phyloP scores from a whole-genome alignment of 2,888 invertebrate genomes.

The Zhuqinia jingwanae region DNA sequence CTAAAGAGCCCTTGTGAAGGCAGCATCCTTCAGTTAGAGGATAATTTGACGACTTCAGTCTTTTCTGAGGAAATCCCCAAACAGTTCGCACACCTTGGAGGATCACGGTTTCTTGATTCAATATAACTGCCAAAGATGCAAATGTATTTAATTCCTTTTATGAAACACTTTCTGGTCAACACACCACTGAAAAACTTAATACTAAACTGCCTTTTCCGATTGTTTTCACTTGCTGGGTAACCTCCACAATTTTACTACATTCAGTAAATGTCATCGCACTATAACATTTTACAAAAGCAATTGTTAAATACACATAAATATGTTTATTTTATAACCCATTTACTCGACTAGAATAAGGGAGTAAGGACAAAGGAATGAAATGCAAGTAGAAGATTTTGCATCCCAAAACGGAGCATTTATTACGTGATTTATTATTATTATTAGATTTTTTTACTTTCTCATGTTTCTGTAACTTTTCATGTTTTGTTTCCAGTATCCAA shows the following conservation, averaged over 20 bases:
- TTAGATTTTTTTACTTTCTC: too few relatives aligned
- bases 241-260: neutral
- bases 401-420: too few relatives aligned
- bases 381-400: too few relatives aligned
- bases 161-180: neutral
- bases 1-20: constrained; percentile 95
- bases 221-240: neutral
- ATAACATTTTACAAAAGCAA: neutral
- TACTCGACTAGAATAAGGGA: neutral
- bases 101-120: too few relatives aligned
- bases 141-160: neutral
- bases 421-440: too few relatives aligned
- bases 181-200: neutral
- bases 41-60: neutral
- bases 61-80: constrained; percentile 13
- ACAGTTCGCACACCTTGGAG: too few relatives aligned
- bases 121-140: neutral
- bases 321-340: constrained; percentile 2
- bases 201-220: neutral
- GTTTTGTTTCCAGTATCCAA: too few relatives aligned
- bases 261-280: neutral
- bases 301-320: neutral
- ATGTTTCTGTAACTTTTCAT: too few relatives aligned
- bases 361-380: too few relatives aligned
- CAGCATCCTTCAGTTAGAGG: constrained; percentile 85